Evolutionary conservation across 2,797 vertebrate genomes (phyloP).

Genomic region (Pogonophryne albipinna): DNA sequence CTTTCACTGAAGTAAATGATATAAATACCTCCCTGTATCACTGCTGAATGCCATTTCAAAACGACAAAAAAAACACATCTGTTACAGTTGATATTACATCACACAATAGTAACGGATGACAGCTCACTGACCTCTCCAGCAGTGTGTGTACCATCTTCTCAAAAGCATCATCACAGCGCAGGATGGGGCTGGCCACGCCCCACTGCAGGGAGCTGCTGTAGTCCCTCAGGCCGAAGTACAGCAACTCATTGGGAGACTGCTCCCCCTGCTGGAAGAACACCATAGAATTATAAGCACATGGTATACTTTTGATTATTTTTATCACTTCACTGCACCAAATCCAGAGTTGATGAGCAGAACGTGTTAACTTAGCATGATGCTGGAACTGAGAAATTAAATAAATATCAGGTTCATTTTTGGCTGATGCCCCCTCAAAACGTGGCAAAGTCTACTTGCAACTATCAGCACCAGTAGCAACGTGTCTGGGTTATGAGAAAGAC

Average conservation of each 20-base stretch:
- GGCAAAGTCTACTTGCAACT: not conserved
- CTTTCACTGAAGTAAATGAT: too few species aligned
- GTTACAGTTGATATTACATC: not conserved
- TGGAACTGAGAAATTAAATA: not conserved
- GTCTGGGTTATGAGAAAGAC: not conserved
- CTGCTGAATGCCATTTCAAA: not conserved
- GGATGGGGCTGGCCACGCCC: slow-evolving; percentile 96
- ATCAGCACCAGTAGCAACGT: not conserved
- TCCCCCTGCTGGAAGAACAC: slow-evolving; percentile 85
- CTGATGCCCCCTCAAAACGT: not conserved
- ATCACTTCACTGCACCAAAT: not conserved
- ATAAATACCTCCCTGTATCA: too few species aligned
- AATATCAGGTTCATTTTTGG: not conserved
- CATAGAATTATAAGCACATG: not conserved
- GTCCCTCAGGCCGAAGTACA: slow-evolving; percentile 95
- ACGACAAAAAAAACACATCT: not conserved
- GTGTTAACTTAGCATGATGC: not conserved
- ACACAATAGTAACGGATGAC: not conserved
- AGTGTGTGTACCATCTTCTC: slow-evolving; percentile 98
- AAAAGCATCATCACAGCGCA: slow-evolving; percentile 96
- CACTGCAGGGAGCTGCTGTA: slow-evolving; percentile 96
- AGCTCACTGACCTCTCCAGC: slow-evolving; percentile 90
- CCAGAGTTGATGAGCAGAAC: not conserved
- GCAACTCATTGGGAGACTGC: slow-evolving; percentile 83
- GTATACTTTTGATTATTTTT: not conserved